Conservation (phyloP, 2,888 invertebrate species). For the Synergus laeviventris region DNA sequence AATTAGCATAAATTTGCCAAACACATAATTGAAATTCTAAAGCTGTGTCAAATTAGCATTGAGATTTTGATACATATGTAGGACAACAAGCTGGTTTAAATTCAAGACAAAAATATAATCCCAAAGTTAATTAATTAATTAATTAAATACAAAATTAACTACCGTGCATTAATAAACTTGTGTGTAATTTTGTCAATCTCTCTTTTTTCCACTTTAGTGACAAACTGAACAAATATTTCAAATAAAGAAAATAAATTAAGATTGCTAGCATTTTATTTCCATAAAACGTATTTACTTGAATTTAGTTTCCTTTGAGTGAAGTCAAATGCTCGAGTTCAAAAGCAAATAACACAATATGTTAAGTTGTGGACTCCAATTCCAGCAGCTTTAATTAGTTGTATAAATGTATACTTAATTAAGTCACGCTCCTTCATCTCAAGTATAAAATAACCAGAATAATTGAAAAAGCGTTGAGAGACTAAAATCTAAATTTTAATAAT, state of each 20-base stretch:
- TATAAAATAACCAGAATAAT: background rate
- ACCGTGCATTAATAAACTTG: background rate
- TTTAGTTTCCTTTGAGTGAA: background rate
- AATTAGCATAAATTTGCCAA: background rate
- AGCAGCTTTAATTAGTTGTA: conserved; percentile 18
- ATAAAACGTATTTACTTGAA: background rate
- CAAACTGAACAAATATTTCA: background rate
- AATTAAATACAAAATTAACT: background rate
- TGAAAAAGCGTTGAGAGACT: background rate
- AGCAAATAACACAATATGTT: conserved; percentile 11
- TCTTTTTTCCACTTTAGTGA: background rate
- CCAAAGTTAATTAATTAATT: background rate
- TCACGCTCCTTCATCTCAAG: background rate
- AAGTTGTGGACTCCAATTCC: background rate
- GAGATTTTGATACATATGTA: too few relatives aligned
- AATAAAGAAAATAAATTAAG: background rate
- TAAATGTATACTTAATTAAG: conserved; percentile 16
- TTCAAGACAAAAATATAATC: background rate
- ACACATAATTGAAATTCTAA: background rate
- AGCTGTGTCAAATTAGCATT: background rate
- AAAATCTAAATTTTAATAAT: background rate
- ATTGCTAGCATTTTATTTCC: background rate
- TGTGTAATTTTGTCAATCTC: background rate
- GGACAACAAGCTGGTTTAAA: too few relatives aligned
- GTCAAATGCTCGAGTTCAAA: background rate